phyloP scores from a whole-genome alignment of 2,113 vertebrate genomes.

The Leucoraja erinaceus region DNA sequence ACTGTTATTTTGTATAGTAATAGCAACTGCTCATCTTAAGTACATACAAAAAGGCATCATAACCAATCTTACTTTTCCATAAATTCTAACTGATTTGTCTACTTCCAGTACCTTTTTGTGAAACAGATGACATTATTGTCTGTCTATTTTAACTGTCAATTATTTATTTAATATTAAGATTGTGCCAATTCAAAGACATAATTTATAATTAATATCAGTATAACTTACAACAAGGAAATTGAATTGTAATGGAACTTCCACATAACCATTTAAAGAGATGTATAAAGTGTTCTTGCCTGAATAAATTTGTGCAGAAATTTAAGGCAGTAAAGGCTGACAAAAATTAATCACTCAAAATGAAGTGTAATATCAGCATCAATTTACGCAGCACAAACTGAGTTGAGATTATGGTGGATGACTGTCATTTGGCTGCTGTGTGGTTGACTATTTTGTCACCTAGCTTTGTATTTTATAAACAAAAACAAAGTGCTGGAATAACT shows the following conservation, averaged over 20 bases:
- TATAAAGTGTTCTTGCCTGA: background rate
- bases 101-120: background rate
- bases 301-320: background rate
- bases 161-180: background rate
- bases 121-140: background rate
- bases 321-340: background rate
- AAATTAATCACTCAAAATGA: background rate
- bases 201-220: background rate
- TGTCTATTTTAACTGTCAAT: background rate
- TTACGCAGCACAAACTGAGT: background rate
- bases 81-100: background rate
- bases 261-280: background rate
- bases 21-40: background rate
- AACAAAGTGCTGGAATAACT: no score
- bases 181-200: background rate
- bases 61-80: background rate
- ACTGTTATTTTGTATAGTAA: background rate
- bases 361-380: background rate
- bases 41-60: background rate
- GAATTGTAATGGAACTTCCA: background rate
- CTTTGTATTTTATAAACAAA: no score
- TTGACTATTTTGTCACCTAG: background rate
- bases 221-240: background rate
- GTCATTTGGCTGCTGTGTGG: background rate
- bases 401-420: background rate